Percentiles rank a stretch among this genome's conserved stretches.
Evolutionary conservation across 1,140 invertebrate genomes (phyloP).

Genomic region (Drosophila chauvacae): DNA sequence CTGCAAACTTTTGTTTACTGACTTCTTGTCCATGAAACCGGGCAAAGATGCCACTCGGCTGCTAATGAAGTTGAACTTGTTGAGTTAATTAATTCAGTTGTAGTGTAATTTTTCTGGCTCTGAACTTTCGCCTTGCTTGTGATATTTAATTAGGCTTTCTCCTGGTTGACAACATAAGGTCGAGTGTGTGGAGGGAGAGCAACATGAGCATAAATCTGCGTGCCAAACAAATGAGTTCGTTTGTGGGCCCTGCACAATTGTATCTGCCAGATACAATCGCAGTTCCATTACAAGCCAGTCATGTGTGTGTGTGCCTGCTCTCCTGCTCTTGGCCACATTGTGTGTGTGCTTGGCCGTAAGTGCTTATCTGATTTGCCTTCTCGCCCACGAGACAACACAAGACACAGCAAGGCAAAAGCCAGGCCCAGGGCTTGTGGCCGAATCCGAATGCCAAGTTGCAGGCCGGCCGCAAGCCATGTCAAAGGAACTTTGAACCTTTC

Average conservation of each 20-base stretch:
- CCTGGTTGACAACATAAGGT: slow-evolving; percentile 46
- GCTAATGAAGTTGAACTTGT: slow-evolving; percentile 69
- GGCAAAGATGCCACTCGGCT: slow-evolving; percentile 15
- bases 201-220: slow-evolving; percentile 72
- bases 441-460: slow-evolving; percentile 23
- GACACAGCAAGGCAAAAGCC: slow-evolving; percentile 5
- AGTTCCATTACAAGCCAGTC: slow-evolving; percentile 70
- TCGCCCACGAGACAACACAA: slow-evolving; percentile 45
- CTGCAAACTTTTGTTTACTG: slow-evolving; percentile 43
- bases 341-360: slow-evolving; percentile 52
- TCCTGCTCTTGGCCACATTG: slow-evolving; percentile 53
- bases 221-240: slow-evolving; percentile 56
- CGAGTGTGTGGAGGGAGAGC: slow-evolving; percentile 4
- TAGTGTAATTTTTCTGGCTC: slow-evolving; percentile 53
- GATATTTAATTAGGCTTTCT: slow-evolving; percentile 68
- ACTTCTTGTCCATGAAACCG: slow-evolving; percentile 32
- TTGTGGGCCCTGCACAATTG: slow-evolving; percentile 55
- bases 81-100: slow-evolving; percentile 71
- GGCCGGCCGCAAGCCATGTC: slow-evolving; percentile 47
- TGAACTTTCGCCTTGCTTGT: slow-evolving; percentile 13
- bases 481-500: slow-evolving; percentile 65
- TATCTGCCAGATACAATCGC: slow-evolving; percentile 77
- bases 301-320: slow-evolving; percentile 16
- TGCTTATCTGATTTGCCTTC: slow-evolving; percentile 76
- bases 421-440: not conserved